Conservation (phyloP, 2,113 vertebrate genomes). For the Shinisaurus crocodilurus region DNA sequence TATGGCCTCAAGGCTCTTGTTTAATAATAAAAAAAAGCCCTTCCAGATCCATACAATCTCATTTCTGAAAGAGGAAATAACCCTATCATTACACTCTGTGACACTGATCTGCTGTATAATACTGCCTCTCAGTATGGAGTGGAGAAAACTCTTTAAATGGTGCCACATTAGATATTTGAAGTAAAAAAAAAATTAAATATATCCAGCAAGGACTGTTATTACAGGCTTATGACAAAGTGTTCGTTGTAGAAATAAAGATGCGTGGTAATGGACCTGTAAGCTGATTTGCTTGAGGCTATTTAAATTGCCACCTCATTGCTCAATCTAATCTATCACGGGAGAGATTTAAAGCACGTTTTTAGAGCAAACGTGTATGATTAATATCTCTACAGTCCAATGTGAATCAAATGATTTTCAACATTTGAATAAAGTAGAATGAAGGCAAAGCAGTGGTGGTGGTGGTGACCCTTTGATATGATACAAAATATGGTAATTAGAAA, state of each 20-base stretch:
- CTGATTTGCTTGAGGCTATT: conserved; percentile 30
- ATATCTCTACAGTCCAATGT: not conserved
- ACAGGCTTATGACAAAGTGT: conserved; percentile 20
- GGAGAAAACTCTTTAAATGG: conserved; percentile 34
- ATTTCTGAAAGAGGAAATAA: conserved; percentile 22
- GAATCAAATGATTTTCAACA: not conserved
- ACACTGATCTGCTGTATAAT: not conserved
- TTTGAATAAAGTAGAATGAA: conserved; percentile 10
- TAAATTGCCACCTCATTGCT: conserved; percentile 26
- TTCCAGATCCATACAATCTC: conserved; percentile 6
- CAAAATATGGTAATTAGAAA: not conserved
- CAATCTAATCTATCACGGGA: conserved; percentile 4
- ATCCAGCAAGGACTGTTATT: conserved; percentile 22
- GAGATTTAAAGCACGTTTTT: conserved; percentile 23
- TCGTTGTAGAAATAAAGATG: conserved; percentile 26
- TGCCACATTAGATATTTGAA: conserved; percentile 33
- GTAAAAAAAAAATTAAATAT: conserved; percentile 8
- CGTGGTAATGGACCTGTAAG: conserved; percentile 24
- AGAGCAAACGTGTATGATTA: conserved; percentile 14
- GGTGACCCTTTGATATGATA: not conserved
- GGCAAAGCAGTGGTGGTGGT: not conserved
- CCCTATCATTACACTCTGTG: conserved; percentile 4
- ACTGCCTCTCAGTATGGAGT: not conserved
- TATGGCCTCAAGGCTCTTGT: conserved; percentile 20
- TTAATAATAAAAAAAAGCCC: conserved; percentile 25